Conservation (phyloP, 23 tunicate species). For the Halocynthia aurantium region DNA sequence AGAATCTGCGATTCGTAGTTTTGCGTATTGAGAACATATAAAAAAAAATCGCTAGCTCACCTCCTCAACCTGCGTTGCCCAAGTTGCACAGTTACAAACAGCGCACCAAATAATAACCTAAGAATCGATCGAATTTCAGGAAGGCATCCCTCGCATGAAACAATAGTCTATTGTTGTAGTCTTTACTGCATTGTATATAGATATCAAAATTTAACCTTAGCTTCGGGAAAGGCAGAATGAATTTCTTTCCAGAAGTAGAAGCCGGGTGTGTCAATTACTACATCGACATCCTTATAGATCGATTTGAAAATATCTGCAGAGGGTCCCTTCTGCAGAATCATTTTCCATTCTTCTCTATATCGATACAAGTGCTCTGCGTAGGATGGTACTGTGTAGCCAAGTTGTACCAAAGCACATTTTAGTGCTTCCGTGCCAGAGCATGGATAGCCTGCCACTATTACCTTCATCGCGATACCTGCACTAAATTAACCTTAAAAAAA, state of each 20-base stretch:
- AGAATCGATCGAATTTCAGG: too few relatives aligned
- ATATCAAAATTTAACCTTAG: slow-evolving; percentile 7
- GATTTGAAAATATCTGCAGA: background rate
- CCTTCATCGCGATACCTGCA: too few relatives aligned
- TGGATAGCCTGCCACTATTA: background rate
- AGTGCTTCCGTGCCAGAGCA: slow-evolving; percentile 20
- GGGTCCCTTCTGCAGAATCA: background rate
- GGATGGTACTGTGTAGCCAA: slow-evolving; percentile 7
- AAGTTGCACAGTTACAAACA: too few relatives aligned
- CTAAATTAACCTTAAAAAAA: too few relatives aligned
- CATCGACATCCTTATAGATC: background rate
- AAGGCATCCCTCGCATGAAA: too few relatives aligned
- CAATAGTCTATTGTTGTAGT: too few relatives aligned
- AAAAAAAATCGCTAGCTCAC: too few relatives aligned
- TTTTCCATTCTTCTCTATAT: background rate
- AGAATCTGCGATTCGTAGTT: too few relatives aligned
- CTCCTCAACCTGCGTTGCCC: too few relatives aligned
- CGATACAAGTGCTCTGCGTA: background rate
- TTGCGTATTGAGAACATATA: too few relatives aligned
- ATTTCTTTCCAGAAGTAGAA: slow-evolving; percentile 10
- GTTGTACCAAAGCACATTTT: slow-evolving; percentile 1
- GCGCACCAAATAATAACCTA: too few relatives aligned
- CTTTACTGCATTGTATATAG: too few relatives aligned
- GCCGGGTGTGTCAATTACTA: background rate
- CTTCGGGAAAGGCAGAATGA: background rate